phyloP scores from a whole-genome alignment of 1,140 invertebrate genomes.

The Geopemphigus sp. region DNA sequence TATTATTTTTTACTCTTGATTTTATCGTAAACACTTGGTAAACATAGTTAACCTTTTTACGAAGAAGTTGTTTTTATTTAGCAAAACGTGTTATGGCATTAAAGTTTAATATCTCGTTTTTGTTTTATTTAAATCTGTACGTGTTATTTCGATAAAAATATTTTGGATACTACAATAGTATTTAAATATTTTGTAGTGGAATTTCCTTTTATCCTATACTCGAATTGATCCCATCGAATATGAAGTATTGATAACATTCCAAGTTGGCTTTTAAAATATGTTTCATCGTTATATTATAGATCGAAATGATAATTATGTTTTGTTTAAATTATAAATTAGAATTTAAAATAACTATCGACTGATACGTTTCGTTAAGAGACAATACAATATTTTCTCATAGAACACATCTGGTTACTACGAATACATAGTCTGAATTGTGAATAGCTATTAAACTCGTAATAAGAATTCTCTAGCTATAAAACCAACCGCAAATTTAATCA shows the following conservation, averaged over 20 bases:
- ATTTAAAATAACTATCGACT: background rate
- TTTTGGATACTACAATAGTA: background rate
- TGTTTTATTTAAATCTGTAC: background rate
- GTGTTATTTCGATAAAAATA: conserved; percentile 14
- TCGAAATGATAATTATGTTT: background rate
- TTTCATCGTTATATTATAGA: conserved; percentile 16
- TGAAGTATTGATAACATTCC: no score
- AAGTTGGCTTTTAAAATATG: background rate
- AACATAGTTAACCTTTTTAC: background rate
- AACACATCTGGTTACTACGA: conserved; percentile 16
- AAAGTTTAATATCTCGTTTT: background rate
- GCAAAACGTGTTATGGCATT: background rate
- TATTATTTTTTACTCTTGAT: conserved; percentile 1
- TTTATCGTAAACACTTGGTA: background rate
- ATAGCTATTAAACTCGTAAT: conserved; percentile 21
- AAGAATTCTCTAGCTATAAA: conserved; percentile 26
- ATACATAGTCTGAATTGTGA: conserved; percentile 1
- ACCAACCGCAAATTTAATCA: conserved; percentile 38
- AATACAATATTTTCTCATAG: background rate
- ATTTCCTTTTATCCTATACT: conserved; percentile 6
- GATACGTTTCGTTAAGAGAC: background rate
- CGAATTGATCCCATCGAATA: background rate
- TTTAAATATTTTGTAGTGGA: background rate
- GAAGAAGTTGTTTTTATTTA: background rate
- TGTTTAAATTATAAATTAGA: background rate